phyloP scores from a whole-genome alignment of 2,888 invertebrate genomes.

The Lepidocyrtoides sp. region DNA sequence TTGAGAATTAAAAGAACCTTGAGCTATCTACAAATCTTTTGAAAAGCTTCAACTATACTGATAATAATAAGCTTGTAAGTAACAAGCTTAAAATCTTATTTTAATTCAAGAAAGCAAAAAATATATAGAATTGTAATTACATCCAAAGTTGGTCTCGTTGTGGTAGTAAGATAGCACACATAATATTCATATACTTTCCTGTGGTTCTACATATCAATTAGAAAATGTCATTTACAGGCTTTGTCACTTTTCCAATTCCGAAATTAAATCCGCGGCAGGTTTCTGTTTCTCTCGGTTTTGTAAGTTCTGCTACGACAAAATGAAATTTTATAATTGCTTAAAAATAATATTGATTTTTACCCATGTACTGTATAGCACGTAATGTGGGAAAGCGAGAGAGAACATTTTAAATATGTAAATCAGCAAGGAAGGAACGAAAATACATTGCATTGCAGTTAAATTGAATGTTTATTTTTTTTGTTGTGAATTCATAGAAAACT shows the following conservation, averaged over 20 bases:
- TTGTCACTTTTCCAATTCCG: slow-evolving; percentile 17
- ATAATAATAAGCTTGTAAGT: too few relatives aligned
- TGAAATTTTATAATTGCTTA: not conserved
- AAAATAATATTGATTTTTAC: not conserved
- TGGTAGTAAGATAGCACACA: not conserved
- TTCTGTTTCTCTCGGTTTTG: not conserved
- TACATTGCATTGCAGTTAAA: too few relatives aligned
- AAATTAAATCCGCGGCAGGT: slow-evolving; percentile 13
- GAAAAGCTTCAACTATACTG: too few relatives aligned
- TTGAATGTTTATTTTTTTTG: too few relatives aligned
- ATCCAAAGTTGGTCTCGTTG: not conserved
- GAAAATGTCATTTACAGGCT: slow-evolving; percentile 48
- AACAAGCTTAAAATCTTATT: not conserved
- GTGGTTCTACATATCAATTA: slow-evolving; percentile 58
- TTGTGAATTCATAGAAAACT: too few relatives aligned
- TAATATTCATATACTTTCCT: not conserved
- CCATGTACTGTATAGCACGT: not conserved
- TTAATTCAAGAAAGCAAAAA: not conserved
- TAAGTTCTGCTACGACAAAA: not conserved
- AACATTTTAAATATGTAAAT: not conserved
- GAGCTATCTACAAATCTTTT: too few relatives aligned
- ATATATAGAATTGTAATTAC: not conserved
- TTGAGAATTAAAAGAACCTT: too few relatives aligned
- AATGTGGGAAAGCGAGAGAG: too few relatives aligned
- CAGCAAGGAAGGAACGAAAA: too few relatives aligned